phyloP scores from a whole-genome alignment of 2,113 vertebrate species.

The Coptodon bakossiorum region DNA sequence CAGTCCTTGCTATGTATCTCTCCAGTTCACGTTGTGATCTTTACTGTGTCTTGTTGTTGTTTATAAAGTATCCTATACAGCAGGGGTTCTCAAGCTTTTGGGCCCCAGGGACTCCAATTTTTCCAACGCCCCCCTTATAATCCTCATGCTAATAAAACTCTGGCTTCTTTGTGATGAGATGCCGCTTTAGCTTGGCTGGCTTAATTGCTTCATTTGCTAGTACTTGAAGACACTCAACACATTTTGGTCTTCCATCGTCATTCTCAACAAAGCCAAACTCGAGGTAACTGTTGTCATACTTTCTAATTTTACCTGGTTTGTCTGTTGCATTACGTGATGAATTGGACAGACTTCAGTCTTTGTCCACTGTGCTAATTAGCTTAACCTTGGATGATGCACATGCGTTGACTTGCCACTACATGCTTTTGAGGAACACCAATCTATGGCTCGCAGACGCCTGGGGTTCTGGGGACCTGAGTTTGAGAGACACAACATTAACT shows the following conservation, averaged over 20 bases:
- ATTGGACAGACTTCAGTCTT: background rate
- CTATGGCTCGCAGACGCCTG: background rate
- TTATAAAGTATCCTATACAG: background rate
- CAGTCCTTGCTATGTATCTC: background rate
- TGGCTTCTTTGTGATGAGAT: background rate
- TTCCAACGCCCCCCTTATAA: background rate
- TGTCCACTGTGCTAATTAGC: background rate
- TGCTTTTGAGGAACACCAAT: background rate
- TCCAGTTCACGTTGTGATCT: background rate
- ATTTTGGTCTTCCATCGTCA: background rate
- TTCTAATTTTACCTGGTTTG: background rate
- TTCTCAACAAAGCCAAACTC: accelerated
- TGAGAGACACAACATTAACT: background rate
- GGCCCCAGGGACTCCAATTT: background rate
- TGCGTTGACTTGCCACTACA: background rate
- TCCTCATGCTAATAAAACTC: background rate
- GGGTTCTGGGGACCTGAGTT: background rate
- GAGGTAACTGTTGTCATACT: background rate
- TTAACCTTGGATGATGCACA: background rate
- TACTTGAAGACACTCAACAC: background rate
- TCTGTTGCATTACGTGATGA: background rate
- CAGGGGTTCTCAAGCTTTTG: background rate
- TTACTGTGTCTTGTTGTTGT: background rate
- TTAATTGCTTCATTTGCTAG: background rate
- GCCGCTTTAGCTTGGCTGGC: background rate